Evolutionary conservation across 2,797 vertebrate species (phyloP).

Genomic region (Pelochelys cantorii): DNA sequence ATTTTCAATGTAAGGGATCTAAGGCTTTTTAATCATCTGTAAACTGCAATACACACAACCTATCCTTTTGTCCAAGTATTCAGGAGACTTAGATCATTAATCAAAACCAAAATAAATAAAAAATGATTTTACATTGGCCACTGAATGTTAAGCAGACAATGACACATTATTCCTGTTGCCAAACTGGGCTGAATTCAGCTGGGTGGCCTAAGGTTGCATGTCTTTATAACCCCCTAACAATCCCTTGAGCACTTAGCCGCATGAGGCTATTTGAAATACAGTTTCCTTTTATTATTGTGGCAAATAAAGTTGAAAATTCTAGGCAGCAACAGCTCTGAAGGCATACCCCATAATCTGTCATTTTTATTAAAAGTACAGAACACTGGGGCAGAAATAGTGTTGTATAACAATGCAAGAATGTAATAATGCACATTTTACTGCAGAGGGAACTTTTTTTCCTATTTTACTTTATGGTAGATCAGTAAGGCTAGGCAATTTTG

Average conservation of each 20-base stretch:
- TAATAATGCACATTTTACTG: background rate
- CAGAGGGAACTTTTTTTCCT: background rate
- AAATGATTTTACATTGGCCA: constrained; percentile 31
- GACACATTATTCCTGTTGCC: constrained; percentile 40
- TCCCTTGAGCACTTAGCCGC: background rate
- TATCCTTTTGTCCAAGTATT: background rate
- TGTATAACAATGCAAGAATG: background rate
- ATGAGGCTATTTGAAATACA: background rate
- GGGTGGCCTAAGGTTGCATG: background rate
- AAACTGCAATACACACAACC: background rate
- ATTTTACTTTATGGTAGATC: constrained; percentile 16
- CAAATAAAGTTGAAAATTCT: constrained; percentile 24
- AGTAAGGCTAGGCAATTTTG: background rate
- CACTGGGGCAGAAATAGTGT: background rate
- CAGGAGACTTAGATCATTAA: constrained; percentile 11
- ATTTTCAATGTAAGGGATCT: background rate
- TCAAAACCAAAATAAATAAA: constrained; percentile 20
- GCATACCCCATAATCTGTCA: background rate
- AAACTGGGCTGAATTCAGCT: constrained; percentile 45
- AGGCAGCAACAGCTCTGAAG: background rate
- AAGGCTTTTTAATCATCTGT: background rate
- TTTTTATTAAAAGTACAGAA: background rate
- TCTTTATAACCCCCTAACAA: constrained; percentile 19
- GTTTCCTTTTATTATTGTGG: constrained; percentile 20
- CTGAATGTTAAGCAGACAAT: constrained; percentile 17